These are phyloP conservation scores for Euura lappo DNA, from an alignment of 1,140 invertebrate genomes.

Conservation along the genomic window DNA sequence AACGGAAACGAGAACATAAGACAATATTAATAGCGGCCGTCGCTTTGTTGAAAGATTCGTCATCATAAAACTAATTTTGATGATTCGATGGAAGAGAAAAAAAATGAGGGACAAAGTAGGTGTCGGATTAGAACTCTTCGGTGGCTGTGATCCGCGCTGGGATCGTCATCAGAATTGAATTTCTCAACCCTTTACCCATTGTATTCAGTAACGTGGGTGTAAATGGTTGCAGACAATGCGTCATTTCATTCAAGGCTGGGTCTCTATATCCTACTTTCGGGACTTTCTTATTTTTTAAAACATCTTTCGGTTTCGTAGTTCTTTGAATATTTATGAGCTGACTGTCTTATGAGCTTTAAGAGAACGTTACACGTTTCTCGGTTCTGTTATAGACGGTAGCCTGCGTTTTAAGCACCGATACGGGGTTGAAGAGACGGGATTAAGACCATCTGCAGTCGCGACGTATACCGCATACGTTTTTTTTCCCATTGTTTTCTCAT, in stretches of 20 bases:
- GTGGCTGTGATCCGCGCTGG: too few relatives aligned
- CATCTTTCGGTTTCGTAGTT: background rate
- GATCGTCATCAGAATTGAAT: background rate
- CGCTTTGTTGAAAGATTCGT: too few relatives aligned
- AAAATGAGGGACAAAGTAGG: background rate
- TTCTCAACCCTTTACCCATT: background rate
- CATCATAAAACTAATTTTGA: too few relatives aligned
- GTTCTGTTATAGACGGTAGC: background rate
- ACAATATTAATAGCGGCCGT: too few relatives aligned
- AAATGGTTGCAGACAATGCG: background rate
- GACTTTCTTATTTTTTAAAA: background rate
- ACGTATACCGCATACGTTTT: background rate
- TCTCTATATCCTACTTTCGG: conserved; percentile 4
- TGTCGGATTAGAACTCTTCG: background rate
- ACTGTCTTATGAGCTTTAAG: background rate
- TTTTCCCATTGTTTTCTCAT: conserved; percentile 13
- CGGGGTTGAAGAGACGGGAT: background rate
- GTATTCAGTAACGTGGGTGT: conserved; percentile 4
- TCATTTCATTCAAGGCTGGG: conserved; percentile 1
- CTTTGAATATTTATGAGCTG: background rate
- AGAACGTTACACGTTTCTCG: background rate
- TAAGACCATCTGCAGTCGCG: background rate
- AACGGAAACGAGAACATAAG: too few relatives aligned
- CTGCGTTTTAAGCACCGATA: background rate
- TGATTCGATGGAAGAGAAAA: too few relatives aligned